Percentiles rank a stretch among this genome's conserved stretches.
Conservation (phyloP, 2,888 invertebrate genomes). For the Drosophila rubida region DNA sequence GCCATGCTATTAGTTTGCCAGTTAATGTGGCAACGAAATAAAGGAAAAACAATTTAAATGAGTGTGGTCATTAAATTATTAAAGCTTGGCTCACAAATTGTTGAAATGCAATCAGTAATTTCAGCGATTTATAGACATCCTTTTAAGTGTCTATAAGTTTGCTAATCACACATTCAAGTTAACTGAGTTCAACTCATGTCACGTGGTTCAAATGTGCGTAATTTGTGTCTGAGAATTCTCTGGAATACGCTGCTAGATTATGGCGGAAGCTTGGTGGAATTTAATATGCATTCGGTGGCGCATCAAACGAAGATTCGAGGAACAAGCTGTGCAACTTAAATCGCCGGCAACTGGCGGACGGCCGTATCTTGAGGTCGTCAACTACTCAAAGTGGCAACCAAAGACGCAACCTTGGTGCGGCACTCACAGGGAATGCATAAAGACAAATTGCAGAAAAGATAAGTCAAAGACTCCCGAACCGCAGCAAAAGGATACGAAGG, state of each 20-base stretch:
- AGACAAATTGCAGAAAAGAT: conserved; percentile 15
- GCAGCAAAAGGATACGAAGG: conserved; percentile 15
- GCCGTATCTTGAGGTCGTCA: conserved; percentile 18
- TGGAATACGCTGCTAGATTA: background rate
- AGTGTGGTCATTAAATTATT: background rate
- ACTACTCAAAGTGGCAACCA: conserved; percentile 13
- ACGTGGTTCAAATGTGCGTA: background rate
- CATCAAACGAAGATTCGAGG: conserved; percentile 11
- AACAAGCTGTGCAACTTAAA: conserved; percentile 5
- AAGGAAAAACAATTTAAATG: too few relatives aligned
- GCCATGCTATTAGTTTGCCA: background rate
- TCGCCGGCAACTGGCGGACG: background rate
- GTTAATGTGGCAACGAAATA: background rate
- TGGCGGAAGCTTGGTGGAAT: background rate
- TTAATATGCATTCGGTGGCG: conserved; percentile 1
- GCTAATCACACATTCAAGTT: background rate
- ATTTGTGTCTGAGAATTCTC: background rate
- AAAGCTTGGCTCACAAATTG: background rate
- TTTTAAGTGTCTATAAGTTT: background rate
- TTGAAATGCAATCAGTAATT: background rate
- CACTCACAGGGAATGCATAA: conserved; percentile 9
- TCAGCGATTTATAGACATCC: background rate
- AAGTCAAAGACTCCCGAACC: conserved; percentile 14
- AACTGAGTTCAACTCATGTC: background rate
- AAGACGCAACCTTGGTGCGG: background rate